A percentile compares a stretch with the other conserved stretches of the same genome.
phyloP scores from a whole-genome alignment of 2,797 vertebrate species.

The Urocyon cinereoargenteus region DNA sequence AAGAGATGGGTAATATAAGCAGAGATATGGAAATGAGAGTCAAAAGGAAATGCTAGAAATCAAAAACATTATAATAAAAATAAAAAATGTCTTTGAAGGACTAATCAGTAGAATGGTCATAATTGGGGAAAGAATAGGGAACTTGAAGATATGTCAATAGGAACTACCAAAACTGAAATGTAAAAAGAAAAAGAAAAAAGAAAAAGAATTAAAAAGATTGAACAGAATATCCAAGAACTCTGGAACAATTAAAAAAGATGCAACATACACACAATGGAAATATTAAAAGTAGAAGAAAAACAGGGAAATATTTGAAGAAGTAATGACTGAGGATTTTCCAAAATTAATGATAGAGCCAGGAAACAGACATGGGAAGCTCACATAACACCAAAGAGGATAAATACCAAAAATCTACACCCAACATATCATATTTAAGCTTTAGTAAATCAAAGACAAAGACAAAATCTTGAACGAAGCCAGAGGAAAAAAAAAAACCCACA shows the following conservation, averaged over 20 bases:
- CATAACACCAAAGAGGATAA: background rate
- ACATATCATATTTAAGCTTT: background rate
- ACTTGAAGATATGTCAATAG: background rate
- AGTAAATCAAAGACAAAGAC: background rate
- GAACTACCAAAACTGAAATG: background rate
- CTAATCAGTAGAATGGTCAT: background rate
- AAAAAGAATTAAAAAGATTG: background rate
- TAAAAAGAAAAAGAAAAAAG: background rate
- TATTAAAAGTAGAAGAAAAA: background rate
- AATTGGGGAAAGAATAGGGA: background rate
- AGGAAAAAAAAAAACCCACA: background rate
- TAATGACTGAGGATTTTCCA: constrained; percentile 26
- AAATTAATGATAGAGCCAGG: background rate
- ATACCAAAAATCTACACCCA: background rate
- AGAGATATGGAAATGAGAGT: background rate
- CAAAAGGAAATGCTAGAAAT: background rate
- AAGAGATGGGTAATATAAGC: background rate
- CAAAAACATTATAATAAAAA: background rate
- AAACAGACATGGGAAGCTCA: background rate
- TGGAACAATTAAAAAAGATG: background rate
- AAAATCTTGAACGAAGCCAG: background rate
- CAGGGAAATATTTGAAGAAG: background rate
- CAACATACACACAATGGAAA: background rate
- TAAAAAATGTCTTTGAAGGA: background rate
- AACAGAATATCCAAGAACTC: background rate